Base-by-base conservation (phyloP, 2,113 vertebrate genomes). In the Excalfactoria chinensis region DNA sequence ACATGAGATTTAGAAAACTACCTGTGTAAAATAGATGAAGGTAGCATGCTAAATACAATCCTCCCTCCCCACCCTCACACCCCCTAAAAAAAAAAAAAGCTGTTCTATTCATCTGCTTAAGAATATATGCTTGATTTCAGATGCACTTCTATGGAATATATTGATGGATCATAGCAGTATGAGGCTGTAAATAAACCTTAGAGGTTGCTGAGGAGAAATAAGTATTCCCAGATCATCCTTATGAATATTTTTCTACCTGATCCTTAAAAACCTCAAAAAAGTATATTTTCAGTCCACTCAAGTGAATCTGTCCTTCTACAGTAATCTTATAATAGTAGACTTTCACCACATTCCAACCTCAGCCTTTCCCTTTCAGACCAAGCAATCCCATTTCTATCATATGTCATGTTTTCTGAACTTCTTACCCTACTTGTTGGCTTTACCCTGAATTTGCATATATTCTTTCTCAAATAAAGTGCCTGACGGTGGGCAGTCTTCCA, bases 261-360 rank as follows among this genome's bases (percentile, higher is more conserved):
- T 53, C 34, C 23, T 85, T 88, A 66, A 82, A 88, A 85, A 43
- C 20, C 28, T 78, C 14, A 78, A 84, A 88, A 78, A 78, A 58
- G 13, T 53, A 87, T 35, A 79, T 70, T 92, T 86, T 90, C 67
- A 84, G 6, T 73, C 79, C 40, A 32, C 11, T 79, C 67, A 70
- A 76, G 34, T 21, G 21, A 85, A 76, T 84, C 35, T 70, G 53
- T 55, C 30, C 79, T 91, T 92, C 87, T 63, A 69, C 58, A 13
- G 16, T 85, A 82, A 93, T 91, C 78, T 93, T 89, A 40, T 14
- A 82, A 40, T 62, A 69, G 49, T 32, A 62, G 49, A 93, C 35
- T 85, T 71, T 26, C 41, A 22, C 20, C 34, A 28, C 34, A 48
- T 55, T 37, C 23, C 23, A 17, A 69, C 55, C 67, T 73, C 44